These are phyloP conservation scores for Drosophila teissieri DNA, from an alignment of 1,140 invertebrate species.

Conservation along the genomic window DNA sequence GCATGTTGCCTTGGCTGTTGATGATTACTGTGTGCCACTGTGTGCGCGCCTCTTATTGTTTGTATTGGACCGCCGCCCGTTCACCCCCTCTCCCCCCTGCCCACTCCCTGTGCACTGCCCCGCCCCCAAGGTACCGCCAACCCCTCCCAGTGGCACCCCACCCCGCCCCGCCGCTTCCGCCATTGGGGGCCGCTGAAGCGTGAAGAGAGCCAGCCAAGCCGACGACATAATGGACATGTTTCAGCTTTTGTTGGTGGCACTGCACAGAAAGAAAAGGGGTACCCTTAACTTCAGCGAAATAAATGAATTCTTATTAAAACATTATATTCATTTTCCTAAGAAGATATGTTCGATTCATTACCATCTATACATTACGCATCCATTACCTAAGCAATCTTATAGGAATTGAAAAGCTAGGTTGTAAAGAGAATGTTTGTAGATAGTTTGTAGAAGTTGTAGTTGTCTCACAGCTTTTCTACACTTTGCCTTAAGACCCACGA, in stretches of 20 bases:
- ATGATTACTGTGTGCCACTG: slow-evolving; percentile 33
- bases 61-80: slow-evolving; percentile 46
- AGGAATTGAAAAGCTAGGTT: neutral
- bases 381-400: too few relatives aligned
- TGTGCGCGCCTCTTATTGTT: slow-evolving; percentile 49
- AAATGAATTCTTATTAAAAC: too few relatives aligned
- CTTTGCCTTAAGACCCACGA: too few relatives aligned
- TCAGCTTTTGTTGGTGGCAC: slow-evolving; percentile 72
- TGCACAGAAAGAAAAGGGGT: slow-evolving; percentile 4
- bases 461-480: too few relatives aligned
- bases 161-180: neutral
- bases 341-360: too few relatives aligned
- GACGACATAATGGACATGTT: slow-evolving; percentile 81
- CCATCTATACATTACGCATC: too few relatives aligned
- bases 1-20: slow-evolving; percentile 57
- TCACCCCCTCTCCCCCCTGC: neutral
- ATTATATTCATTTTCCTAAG: too few relatives aligned
- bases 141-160: neutral
- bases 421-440: neutral
- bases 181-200: slow-evolving; percentile 55
- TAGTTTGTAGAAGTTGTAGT: too few relatives aligned
- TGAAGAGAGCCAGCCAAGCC: slow-evolving; percentile 63
- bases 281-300: neutral
- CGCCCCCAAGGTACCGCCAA: neutral
- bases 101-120: too few relatives aligned